Evolutionary conservation across 1,140 invertebrate genomes (phyloP).

Genomic region (Diorhabda carinulata): DNA sequence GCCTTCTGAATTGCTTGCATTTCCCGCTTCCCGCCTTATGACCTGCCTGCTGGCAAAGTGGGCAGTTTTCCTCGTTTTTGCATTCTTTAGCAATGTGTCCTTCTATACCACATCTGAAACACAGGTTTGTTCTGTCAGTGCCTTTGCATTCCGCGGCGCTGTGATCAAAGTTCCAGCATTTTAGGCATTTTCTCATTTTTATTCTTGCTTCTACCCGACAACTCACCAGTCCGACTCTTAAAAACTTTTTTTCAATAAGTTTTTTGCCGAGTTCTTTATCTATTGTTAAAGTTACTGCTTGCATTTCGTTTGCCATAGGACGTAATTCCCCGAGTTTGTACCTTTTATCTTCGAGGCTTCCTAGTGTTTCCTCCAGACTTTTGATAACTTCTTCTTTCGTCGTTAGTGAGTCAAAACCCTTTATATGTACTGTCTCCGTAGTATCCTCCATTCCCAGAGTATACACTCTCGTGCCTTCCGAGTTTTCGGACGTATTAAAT

Average conservation of each 20-base stretch:
- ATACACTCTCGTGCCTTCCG: too few species aligned
- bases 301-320: background rate
- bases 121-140: constrained; percentile 12
- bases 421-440: constrained; percentile 20
- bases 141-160: too few species aligned
- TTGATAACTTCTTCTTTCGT: constrained; percentile 4
- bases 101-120: constrained; percentile 22
- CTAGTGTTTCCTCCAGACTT: background rate
- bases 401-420: constrained; percentile 7
- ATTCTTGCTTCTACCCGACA: constrained; percentile 11
- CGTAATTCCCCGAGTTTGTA: constrained; percentile 14
- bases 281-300: constrained; percentile 10
- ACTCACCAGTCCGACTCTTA: constrained; percentile 15
- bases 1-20: too few species aligned
- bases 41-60: background rate
- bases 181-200: constrained; percentile 15
- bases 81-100: constrained; percentile 17
- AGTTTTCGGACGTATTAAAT: too few species aligned
- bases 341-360: background rate
- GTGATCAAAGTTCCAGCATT: too few species aligned
- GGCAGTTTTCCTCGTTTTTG: constrained; percentile 9
- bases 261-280: background rate
- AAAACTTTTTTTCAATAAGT: too few species aligned
- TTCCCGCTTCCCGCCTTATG: too few species aligned
- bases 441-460: too few species aligned